Evolutionary conservation across 2,797 vertebrate species (phyloP), one percentile per base, ranked within the genome.

Genomic region (Borostomias antarcticus): DNA sequence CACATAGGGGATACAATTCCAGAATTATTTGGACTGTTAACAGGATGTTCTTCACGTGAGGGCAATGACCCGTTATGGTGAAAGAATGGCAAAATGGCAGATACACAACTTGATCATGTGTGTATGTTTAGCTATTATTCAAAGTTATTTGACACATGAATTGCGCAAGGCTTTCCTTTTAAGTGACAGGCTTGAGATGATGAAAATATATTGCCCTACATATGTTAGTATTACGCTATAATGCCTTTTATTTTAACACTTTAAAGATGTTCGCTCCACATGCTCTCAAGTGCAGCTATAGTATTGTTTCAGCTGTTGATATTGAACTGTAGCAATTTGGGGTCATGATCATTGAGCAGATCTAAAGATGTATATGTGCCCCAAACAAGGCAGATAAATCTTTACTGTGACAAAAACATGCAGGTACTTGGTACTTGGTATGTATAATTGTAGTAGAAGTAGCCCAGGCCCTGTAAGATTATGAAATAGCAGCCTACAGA

Each of bases 231-330:
- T 72, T 77, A 73, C 62, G 63, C 69, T 70, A 73, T 68, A 53
- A 69, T 72, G 72, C 63, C 53, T 79, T 69, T 73, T 26, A 54
- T 77, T 66, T 53, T 73, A 76, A 82, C 72, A 43, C 53, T 69
- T 73, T 77, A 79, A 82, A 82, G 72, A 79, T 76, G 79, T 69
- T 17, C 62, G 43, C 63, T 52, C 64, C 66, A 66, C 54, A 64
- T 66, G 66, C 54, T 35, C 43, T 28, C 29, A 13, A 51, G 51
- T 29, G 26, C 32, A 15, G 23, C 29, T 26, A n/a, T n/a, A 29
- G 2, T 28, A 19, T 69, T 48, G 45, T 11, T 32, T 69, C 40
- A 62, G 59, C 58, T 32, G 52, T 30, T 58, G 64, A 67, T 62
- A 50, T 61, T 33, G 40, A 5, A 45, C 40, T 45, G 58, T 17